Conservation (phyloP, 2,113 vertebrate species). For the Dinomys branickii region DNA sequence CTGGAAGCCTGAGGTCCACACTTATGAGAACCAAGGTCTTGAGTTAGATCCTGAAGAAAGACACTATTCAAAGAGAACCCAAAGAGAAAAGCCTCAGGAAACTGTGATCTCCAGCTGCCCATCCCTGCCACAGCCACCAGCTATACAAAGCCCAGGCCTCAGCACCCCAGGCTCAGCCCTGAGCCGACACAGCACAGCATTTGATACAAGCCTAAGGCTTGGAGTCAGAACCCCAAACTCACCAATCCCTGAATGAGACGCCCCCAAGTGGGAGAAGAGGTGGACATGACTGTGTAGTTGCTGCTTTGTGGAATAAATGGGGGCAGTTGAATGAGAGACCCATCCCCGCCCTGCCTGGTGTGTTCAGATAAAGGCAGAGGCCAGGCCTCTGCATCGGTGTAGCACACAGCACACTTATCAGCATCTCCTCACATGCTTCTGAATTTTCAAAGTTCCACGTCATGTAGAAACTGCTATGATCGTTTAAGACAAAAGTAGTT, state of each 20-base stretch:
- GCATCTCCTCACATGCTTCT: neutral
- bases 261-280: neutral
- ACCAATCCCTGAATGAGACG: slow-evolving; percentile 33
- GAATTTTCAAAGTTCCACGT: neutral
- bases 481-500: slow-evolving; percentile 12
- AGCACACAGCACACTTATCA: slow-evolving; percentile 11
- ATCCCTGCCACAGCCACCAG: neutral
- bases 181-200: neutral
- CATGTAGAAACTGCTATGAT: neutral
- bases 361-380: slow-evolving; percentile 65
- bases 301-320: neutral
- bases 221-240: slow-evolving; percentile 58
- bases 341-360: slow-evolving; percentile 68
- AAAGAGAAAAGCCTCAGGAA: neutral
- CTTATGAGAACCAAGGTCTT: neutral
- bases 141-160: neutral
- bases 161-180: neutral
- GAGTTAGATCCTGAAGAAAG: neutral
- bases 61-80: neutral
- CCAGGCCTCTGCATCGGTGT: neutral
- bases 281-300: neutral
- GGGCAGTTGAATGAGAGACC: neutral
- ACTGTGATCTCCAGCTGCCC: neutral
- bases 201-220: neutral
- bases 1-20: neutral